These are phyloP conservation scores for Poecilus cupreus DNA, from an alignment of 2,888 invertebrate genomes.

Conservation along the genomic window DNA sequence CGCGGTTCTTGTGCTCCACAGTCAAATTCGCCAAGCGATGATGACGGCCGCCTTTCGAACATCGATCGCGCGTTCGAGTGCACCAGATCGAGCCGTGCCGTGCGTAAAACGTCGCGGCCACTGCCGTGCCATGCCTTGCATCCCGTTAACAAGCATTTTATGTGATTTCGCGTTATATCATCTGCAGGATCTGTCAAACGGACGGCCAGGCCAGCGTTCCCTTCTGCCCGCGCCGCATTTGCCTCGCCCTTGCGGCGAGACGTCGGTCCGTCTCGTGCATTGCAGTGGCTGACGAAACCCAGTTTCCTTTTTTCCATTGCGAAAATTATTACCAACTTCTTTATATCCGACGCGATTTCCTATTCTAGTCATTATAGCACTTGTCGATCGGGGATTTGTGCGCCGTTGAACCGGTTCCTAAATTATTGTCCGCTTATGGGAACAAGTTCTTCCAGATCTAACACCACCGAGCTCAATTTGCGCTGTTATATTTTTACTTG, in stretches of 20 bases:
- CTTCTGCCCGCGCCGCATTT: slow-evolving; percentile 22
- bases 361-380: neutral
- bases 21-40: slow-evolving; percentile 46
- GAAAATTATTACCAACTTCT: slow-evolving; percentile 5
- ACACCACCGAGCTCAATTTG: slow-evolving; percentile 7
- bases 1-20: neutral
- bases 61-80: slow-evolving; percentile 46
- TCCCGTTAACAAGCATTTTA: neutral
- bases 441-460: slow-evolving; percentile 21
- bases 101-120: slow-evolving; percentile 1
- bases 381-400: neutral
- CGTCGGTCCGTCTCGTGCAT: slow-evolving; percentile 36
- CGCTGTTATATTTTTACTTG: neutral
- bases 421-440: slow-evolving; percentile 6
- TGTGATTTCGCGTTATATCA: neutral
- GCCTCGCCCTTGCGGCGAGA: slow-evolving; percentile 49
- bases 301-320: slow-evolving; percentile 32
- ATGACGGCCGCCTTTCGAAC: slow-evolving; percentile 46
- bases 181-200: slow-evolving; percentile 27
- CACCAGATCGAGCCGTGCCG: slow-evolving; percentile 26
- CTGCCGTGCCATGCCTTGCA: neutral
- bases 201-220: no score
- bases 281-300: slow-evolving; percentile 43
- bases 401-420: slow-evolving; percentile 15
- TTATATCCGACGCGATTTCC: slow-evolving; percentile 9